Conservation (phyloP, 2,888 invertebrate genomes). For the Metallyticus violacea region DNA sequence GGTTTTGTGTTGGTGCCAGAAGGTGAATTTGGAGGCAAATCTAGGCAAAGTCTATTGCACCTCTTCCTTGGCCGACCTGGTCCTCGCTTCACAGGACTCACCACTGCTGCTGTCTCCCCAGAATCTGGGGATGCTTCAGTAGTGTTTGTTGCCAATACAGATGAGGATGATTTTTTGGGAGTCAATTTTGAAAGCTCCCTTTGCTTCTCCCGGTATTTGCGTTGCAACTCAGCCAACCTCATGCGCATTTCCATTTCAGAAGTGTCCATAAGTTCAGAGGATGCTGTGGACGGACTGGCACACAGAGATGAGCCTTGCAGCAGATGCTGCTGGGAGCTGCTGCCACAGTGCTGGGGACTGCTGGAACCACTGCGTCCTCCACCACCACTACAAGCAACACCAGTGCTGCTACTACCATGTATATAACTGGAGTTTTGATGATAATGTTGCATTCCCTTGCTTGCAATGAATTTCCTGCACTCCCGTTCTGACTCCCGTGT, state of each 20-base stretch:
- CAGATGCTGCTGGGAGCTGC: neutral
- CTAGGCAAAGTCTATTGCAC: constrained; percentile 32
- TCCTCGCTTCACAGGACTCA: constrained; percentile 45
- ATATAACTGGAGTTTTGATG: too few relatives aligned
- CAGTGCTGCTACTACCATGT: constrained; percentile 7
- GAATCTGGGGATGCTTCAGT: neutral
- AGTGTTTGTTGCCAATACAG: neutral
- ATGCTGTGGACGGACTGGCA: constrained; percentile 19
- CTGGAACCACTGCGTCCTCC: constrained; percentile 25
- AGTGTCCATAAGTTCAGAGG: constrained; percentile 55
- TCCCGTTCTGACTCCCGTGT: constrained; percentile 39
- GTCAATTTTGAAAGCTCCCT: constrained; percentile 73
- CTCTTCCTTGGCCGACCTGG: constrained; percentile 51
- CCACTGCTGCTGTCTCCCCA: neutral
- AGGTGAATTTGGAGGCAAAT: constrained; percentile 19
- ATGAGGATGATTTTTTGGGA: constrained; percentile 49
- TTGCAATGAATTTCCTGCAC: constrained; percentile 42
- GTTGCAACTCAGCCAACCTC: constrained; percentile 74
- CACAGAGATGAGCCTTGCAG: neutral
- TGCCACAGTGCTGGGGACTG: constrained; percentile 22
- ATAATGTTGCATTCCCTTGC: constrained; percentile 40
- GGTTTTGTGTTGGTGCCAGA: neutral
- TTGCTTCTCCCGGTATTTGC: constrained; percentile 79
- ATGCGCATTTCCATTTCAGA: constrained; percentile 81
- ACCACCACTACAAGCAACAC: neutral